phyloP scores from a whole-genome alignment of 2,888 invertebrate species.

The Epistrophella euchroma region DNA sequence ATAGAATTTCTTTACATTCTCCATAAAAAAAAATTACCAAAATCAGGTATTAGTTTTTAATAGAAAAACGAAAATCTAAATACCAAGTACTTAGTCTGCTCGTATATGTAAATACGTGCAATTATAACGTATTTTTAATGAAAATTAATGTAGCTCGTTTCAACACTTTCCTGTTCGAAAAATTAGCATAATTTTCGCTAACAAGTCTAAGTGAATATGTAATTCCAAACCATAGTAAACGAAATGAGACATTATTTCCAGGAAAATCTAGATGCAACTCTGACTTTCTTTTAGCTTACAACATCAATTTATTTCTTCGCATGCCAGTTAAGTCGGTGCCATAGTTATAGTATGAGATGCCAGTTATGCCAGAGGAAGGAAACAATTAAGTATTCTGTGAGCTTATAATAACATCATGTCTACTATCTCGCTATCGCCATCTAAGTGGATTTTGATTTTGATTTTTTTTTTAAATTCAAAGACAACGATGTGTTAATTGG shows the following conservation, averaged over 20 bases:
- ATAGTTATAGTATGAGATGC: not conserved
- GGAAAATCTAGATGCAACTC: slow-evolving; percentile 2
- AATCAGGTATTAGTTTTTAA: too few species aligned
- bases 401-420: slow-evolving; percentile 13
- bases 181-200: slow-evolving; percentile 11
- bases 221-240: slow-evolving; percentile 3
- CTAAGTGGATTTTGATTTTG: slow-evolving; percentile 15
- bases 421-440: slow-evolving; percentile 5
- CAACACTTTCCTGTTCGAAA: not conserved
- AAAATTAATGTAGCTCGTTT: not conserved
- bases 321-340: not conserved
- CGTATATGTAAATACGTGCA: too few species aligned
- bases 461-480: not conserved
- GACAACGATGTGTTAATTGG: slow-evolving; percentile 59
- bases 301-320: not conserved
- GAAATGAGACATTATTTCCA: slow-evolving; percentile 10
- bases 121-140: too few species aligned
- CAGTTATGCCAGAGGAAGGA: slow-evolving; percentile 36
- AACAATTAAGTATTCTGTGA: slow-evolving; percentile 30
- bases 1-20: too few species aligned
- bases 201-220: not conserved
- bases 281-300: slow-evolving; percentile 8
- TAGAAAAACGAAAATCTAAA: too few species aligned
- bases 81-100: too few species aligned
- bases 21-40: too few species aligned